Conservation (phyloP, 2,113 vertebrate species). For the Osmerus mordax region DNA sequence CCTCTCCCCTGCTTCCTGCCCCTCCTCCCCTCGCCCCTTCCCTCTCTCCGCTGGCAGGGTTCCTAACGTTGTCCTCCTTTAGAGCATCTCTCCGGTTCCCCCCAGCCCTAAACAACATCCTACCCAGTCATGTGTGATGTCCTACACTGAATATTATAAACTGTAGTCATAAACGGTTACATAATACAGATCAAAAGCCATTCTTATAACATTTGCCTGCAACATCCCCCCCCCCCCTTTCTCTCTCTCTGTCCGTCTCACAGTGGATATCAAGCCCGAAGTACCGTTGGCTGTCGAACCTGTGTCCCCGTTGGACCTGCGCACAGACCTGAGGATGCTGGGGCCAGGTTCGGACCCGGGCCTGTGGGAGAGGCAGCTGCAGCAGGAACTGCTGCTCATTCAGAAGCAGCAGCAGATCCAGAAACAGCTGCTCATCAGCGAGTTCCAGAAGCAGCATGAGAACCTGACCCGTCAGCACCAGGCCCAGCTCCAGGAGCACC, state of each 20-base stretch:
- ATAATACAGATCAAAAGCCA: no score
- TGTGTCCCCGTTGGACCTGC: slow-evolving; percentile 86
- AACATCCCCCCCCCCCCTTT: neutral
- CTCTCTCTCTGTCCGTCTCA: slow-evolving; percentile 2
- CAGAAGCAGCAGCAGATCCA: slow-evolving; percentile 99
- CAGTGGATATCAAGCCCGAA: slow-evolving; percentile 91
- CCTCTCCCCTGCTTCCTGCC: slow-evolving; percentile 17
- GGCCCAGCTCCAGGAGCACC: slow-evolving; percentile 96
- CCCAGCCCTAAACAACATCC: no score
- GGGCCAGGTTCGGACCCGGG: slow-evolving; percentile 86
- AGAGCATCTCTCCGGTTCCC: neutral
- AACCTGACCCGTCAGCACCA: slow-evolving; percentile 95
- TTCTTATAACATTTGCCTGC: no score
- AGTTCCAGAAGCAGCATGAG: slow-evolving; percentile 99
- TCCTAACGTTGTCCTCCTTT: neutral
- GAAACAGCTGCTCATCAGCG: slow-evolving; percentile 94
- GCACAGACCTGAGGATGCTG: slow-evolving; percentile 92
- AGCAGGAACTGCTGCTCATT: slow-evolving; percentile 93
- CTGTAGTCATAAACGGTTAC: no score
- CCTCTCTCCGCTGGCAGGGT: neutral
- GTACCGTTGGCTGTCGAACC: slow-evolving; percentile 81
- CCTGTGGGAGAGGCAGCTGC: slow-evolving; percentile 90
- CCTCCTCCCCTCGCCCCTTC: neutral
- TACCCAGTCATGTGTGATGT: no score
- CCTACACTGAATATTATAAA: no score